A percentile compares a stretch with the other conserved stretches of the same genome.
Evolutionary conservation across 2,888 invertebrate species (phyloP).

Genomic region (Hemithea aestivaria): DNA sequence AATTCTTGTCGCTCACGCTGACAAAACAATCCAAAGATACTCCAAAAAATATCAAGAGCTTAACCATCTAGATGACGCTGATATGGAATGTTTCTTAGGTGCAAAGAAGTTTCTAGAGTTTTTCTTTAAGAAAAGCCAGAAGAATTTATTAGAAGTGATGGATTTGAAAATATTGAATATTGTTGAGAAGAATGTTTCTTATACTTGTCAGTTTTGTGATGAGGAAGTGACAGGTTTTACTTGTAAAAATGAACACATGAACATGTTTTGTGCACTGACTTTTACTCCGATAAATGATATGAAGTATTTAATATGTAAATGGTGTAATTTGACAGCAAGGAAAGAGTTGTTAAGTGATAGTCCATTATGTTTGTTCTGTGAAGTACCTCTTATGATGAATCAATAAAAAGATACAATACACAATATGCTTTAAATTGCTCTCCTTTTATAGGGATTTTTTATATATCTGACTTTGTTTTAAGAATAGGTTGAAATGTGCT

Average conservation of each 20-base stretch:
- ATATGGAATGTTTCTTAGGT: constrained; percentile 42
- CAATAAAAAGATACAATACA: constrained; percentile 5
- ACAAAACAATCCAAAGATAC: constrained; percentile 33
- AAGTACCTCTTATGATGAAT: constrained; percentile 29
- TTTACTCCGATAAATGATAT: constrained; percentile 53
- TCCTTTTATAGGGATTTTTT: too few species aligned
- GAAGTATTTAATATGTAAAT: constrained; percentile 53
- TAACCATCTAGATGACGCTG: constrained; percentile 30
- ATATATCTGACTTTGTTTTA: too few species aligned
- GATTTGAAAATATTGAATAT: constrained; percentile 29
- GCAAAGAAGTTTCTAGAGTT: constrained; percentile 48
- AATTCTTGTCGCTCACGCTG: constrained; percentile 48
- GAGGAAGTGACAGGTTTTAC: constrained; percentile 43
- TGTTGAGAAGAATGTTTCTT: constrained; percentile 26
- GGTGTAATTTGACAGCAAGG: constrained; percentile 48
- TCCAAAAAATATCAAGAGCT: constrained; percentile 30
- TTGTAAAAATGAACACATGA: constrained; percentile 53
- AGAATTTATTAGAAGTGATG: constrained; percentile 27
- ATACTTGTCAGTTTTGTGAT: constrained; percentile 60
- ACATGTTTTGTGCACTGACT: constrained; percentile 57
- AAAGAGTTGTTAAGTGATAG: constrained; percentile 39
- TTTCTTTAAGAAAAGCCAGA: constrained; percentile 47
- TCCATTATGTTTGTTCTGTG: constrained; percentile 61
- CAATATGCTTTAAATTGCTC: too few species aligned
- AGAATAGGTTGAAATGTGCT: too few species aligned